phyloP scores from a whole-genome alignment of 1,140 invertebrate genomes.

The Penaeus indicus region DNA sequence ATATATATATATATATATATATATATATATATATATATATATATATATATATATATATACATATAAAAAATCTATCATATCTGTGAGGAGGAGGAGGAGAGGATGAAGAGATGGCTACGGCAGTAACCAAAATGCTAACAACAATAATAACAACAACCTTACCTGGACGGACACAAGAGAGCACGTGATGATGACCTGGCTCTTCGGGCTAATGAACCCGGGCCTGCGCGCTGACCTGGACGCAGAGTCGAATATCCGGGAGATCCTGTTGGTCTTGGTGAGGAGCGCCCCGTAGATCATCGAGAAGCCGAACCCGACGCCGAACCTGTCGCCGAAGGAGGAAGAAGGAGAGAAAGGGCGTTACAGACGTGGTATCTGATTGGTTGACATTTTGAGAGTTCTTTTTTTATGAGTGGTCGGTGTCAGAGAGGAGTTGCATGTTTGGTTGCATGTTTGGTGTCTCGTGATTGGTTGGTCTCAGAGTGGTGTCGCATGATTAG shows the following conservation, averaged over 20 bases:
- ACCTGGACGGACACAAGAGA: constrained; percentile 77
- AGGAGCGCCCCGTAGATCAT: constrained; percentile 77
- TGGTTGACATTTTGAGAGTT: no score
- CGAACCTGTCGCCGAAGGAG: constrained; percentile 68
- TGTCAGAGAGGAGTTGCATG: no score
- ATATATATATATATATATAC: background rate
- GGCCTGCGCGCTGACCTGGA: constrained; percentile 78
- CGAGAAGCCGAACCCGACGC: constrained; percentile 76
- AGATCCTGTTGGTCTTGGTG: constrained; percentile 78
- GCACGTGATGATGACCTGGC: constrained; percentile 79
- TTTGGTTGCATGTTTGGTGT: no score
- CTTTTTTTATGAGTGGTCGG: no score
- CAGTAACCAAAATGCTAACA: no score
- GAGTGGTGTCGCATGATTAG: no score
- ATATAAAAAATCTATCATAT: background rate
- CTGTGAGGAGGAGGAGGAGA: background rate
- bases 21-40: background rate
- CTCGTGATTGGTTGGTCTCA: no score
- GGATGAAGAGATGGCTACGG: background rate
- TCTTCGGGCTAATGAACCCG: constrained; percentile 82
- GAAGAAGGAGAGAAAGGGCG: background rate
- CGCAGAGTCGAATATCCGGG: constrained; percentile 77
- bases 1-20: constrained; percentile 22
- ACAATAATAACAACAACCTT: no score
- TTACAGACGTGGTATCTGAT: no score